Base-by-base conservation (phyloP, 2,113 vertebrate genomes). In the Pipa parva region DNA sequence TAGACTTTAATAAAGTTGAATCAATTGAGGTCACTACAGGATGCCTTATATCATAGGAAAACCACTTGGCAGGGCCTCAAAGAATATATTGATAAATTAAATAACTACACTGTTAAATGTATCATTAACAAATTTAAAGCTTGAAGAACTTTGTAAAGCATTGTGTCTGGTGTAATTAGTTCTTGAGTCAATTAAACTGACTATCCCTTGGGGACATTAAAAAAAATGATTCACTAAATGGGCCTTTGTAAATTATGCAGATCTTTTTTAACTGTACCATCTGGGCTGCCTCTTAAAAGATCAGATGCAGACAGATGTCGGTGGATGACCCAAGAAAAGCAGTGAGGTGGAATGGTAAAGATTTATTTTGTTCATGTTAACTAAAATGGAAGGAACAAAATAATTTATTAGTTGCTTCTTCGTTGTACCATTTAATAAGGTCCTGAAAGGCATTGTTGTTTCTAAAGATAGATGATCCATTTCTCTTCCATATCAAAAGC, bases 211-310 rank as follows among this genome's bases (percentile, higher is more conserved):
- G 84, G 83, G 73, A 76, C 78, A 75, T 81, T 85, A 79, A 88
- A 85, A 79, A 60, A 84, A 75, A 79, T 77, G 80, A 81, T 83
- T 83, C 79, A 51, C 74, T 84, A 78, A 88, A 85, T 87, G 86
- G 83, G 84, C 83, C 73, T 79, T 80, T 77, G 83, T 90, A 87
- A 88, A 89, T 90, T 87, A 88, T 88, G 78, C 80, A 88, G 82
- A 76, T 82, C 80, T 77, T 81, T 76, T 86, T 86, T 88, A 88
- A 87, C 83, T 1, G 0, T 79, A 75, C 84, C 84, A 88, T 88
- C 85, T 90, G 85, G 84, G 83, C 73, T 73, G 63, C 73, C 83
- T 81, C 58, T 29, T 45, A 70, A 25, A 58, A 31, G 57, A 70
- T 70, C 58, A 54, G 22, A 54, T 28, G 50, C 58, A 54, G 66